A percentile compares a stretch with the other conserved stretches of the same genome.
Evolutionary conservation across 2,797 vertebrate genomes (phyloP).

Genomic region (Channa striata): DNA sequence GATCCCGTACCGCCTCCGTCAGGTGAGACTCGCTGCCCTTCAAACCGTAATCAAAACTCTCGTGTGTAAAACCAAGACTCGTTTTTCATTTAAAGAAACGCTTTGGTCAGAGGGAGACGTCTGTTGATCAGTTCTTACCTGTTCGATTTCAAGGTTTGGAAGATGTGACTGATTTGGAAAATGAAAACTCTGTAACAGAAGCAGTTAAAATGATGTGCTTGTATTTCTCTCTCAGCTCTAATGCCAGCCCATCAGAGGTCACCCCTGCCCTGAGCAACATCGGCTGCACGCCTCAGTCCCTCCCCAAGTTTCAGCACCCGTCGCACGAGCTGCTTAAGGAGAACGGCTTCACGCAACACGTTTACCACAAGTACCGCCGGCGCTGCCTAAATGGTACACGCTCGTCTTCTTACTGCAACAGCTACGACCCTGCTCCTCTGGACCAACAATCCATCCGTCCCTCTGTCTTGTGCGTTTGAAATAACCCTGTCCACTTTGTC

Average conservation of each 20-base stretch:
- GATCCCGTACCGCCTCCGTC: slow-evolving; percentile 95
- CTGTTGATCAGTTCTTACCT: no score
- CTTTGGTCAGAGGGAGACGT: no score
- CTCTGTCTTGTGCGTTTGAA: not conserved
- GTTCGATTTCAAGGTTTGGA: no score
- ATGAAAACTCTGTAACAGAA: no score
- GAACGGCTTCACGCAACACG: slow-evolving; percentile 99
- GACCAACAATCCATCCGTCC: no score
- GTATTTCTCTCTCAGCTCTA: slow-evolving; percentile 88
- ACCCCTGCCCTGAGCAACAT: slow-evolving; percentile 90
- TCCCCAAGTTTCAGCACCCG: slow-evolving; percentile 99
- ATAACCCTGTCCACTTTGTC: not conserved
- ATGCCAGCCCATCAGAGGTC: slow-evolving; percentile 93
- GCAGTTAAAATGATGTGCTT: no score
- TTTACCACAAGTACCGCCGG: slow-evolving; percentile 99
- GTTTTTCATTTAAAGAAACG: no score
- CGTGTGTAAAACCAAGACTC: no score
- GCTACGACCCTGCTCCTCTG: no score
- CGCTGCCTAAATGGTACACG: slow-evolving; percentile 95
- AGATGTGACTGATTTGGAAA: no score
- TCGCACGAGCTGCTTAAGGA: slow-evolving; percentile 99
- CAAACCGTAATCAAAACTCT: not conserved
- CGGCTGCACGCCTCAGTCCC: slow-evolving; percentile 96
- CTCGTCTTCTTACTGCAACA: no score
- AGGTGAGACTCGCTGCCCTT: slow-evolving; percentile 82